Percentiles rank a stretch among this genome's conserved stretches.
phyloP scores from a whole-genome alignment of 2,113 vertebrate genomes.

The Albula glossodonta region DNA sequence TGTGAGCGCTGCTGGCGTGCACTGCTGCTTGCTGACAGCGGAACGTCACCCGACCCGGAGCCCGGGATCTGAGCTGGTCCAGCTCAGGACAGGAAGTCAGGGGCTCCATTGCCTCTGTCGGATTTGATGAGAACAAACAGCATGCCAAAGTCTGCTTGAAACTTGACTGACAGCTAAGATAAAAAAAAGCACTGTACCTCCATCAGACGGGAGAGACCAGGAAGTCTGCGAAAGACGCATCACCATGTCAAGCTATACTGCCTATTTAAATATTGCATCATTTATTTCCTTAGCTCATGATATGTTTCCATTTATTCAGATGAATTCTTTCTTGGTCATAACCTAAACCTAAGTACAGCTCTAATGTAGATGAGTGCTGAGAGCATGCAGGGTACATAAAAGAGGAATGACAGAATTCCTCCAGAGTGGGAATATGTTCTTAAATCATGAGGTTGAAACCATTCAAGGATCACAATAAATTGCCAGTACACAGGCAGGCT shows the following conservation, averaged over 20 bases:
- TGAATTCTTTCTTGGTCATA: background rate
- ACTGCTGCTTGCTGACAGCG: slow-evolving; percentile 5
- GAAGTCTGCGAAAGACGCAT: background rate
- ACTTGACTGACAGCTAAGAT: background rate
- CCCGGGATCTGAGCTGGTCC: background rate
- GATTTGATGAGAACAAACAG: slow-evolving; percentile 9
- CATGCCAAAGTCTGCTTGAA: background rate
- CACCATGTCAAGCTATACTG: background rate
- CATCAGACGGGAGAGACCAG: background rate
- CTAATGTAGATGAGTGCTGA: background rate
- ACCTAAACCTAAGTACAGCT: no score
- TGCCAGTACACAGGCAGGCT: background rate
- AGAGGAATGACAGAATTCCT: background rate
- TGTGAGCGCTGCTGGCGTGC: slow-evolving; percentile 9
- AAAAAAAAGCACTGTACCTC: background rate
- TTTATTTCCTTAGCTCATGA: background rate
- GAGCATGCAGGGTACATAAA: background rate
- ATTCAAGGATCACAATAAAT: background rate
- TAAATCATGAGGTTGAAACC: background rate
- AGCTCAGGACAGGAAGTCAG: background rate
- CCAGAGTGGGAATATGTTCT: background rate
- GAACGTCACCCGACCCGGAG: background rate
- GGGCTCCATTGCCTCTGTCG: background rate
- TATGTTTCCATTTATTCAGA: background rate
- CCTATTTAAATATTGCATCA: background rate